Percentiles rank a stretch among this genome's conserved stretches.
These are phyloP conservation scores for Diplosoma virens DNA, from an alignment of 23 tunicate species.

Conservation along the genomic window DNA sequence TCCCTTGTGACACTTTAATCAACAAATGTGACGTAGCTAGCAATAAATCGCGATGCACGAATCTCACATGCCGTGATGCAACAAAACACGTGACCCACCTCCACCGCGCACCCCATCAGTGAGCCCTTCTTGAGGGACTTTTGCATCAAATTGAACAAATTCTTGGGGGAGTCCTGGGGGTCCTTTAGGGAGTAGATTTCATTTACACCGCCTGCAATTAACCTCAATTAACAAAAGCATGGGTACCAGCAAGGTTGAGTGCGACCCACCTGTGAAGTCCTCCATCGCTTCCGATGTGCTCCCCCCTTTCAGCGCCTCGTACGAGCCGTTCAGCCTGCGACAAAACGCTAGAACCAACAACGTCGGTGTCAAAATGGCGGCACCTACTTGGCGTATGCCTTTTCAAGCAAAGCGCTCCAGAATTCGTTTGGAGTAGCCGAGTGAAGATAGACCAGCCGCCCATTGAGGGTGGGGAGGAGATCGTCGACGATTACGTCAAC, in stretches of 20 bases:
- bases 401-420: conserved; percentile 99
- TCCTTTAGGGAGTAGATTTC: conserved; percentile 57
- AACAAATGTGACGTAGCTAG: background rate
- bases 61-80: background rate
- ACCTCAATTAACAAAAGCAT: background rate
- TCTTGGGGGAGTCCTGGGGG: conserved; percentile 64
- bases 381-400: conserved; percentile 86
- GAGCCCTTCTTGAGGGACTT: conserved; percentile 89
- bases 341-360: no score
- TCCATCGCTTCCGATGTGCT: conserved; percentile 98
- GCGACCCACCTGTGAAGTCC: conserved; percentile 81
- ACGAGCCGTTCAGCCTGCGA: conserved; percentile 97
- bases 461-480: conserved; percentile 77
- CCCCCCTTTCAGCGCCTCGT: conserved; percentile 96
- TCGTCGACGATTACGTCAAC: conserved; percentile 96
- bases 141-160: conserved; percentile 56
- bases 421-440: conserved; percentile 92
- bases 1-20: background rate
- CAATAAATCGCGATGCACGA: background rate
- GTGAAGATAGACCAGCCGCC: conserved; percentile 76
- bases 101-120: conserved; percentile 91
- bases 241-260: background rate
- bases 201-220: conserved; percentile 55
- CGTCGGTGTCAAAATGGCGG: no score
- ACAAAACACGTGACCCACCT: conserved; percentile 28